phyloP scores from a whole-genome alignment of 2,888 invertebrate genomes.

The Linnaemya tessellans region DNA sequence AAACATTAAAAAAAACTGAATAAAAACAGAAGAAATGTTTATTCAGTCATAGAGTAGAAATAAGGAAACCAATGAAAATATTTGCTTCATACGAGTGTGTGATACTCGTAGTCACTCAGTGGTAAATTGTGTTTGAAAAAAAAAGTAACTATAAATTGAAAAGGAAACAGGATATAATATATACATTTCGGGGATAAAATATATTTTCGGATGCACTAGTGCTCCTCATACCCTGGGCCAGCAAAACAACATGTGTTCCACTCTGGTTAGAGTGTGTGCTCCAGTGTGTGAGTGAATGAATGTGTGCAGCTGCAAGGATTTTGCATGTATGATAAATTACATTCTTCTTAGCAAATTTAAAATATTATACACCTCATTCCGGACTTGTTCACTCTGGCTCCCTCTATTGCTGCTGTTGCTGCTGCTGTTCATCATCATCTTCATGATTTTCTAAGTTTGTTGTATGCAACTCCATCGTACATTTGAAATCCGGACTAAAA shows the following conservation, averaged over 20 bases:
- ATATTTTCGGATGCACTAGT: not conserved
- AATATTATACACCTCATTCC: slow-evolving; percentile 57
- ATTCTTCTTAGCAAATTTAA: slow-evolving; percentile 52
- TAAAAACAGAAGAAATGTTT: not conserved
- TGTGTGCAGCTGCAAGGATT: not conserved
- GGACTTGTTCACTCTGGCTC: not conserved
- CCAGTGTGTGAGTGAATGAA: not conserved
- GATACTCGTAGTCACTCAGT: slow-evolving; percentile 10
- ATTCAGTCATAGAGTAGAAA: slow-evolving; percentile 5
- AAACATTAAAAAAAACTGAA: not conserved
- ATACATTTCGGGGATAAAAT: slow-evolving; percentile 39
- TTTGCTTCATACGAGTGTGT: slow-evolving; percentile 1
- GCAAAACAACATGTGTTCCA: slow-evolving; percentile 34
- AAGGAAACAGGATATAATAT: slow-evolving; percentile 55
- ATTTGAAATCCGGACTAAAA: slow-evolving; percentile 16
- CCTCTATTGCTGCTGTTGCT: not conserved
- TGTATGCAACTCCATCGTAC: not conserved
- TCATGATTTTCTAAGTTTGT: not conserved
- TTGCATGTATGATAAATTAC: slow-evolving; percentile 59
- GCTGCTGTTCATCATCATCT: not conserved
- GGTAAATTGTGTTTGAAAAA: slow-evolving; percentile 1
- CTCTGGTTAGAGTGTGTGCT: slow-evolving; percentile 27
- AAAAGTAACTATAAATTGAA: slow-evolving; percentile 40
- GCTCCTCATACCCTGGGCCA: not conserved
- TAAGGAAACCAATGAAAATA: slow-evolving; percentile 43